Percentiles rank a stretch among this genome's conserved stretches.
Conservation (phyloP, 2,888 invertebrate species). For the Acanthococcus lagerstroemiae region DNA sequence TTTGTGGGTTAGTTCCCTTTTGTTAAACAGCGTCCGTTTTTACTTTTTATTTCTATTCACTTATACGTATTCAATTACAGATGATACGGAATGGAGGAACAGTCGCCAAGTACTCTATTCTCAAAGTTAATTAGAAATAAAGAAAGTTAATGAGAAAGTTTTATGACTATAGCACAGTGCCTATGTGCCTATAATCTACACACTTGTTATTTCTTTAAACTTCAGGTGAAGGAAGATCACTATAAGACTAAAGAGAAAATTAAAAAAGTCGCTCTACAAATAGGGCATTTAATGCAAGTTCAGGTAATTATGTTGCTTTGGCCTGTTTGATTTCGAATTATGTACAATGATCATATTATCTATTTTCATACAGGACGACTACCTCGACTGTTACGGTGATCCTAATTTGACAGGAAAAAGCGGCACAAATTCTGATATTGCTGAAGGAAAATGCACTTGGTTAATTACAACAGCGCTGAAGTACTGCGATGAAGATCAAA, state of each 20-base stretch:
- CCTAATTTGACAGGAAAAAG: conserved; percentile 64
- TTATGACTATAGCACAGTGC: conserved; percentile 62
- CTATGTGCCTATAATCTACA: too few relatives aligned
- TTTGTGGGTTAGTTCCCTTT: too few relatives aligned
- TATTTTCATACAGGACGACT: conserved; percentile 60
- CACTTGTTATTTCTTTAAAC: too few relatives aligned
- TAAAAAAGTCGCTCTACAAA: conserved; percentile 73
- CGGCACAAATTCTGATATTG: conserved; percentile 84
- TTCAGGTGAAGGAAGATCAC: too few relatives aligned
- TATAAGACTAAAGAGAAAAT: too few relatives aligned
- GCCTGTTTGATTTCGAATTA: background rate
- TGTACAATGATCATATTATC: conserved; percentile 38
- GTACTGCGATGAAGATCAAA: conserved; percentile 59
- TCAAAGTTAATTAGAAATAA: too few relatives aligned
- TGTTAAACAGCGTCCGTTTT: too few relatives aligned
- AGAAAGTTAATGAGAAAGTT: too few relatives aligned
- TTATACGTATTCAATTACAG: too few relatives aligned
- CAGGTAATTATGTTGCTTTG: conserved; percentile 50
- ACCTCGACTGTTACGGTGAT: conserved; percentile 83
- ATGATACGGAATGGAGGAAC: too few relatives aligned
- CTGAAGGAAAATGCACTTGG: conserved; percentile 96
- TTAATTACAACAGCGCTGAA: conserved; percentile 82
- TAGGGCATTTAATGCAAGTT: conserved; percentile 93
- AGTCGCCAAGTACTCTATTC: too few relatives aligned
- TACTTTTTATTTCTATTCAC: too few relatives aligned